phyloP scores from a whole-genome alignment of 2,888 invertebrate species.

The Himalopsyche kuldschensis region DNA sequence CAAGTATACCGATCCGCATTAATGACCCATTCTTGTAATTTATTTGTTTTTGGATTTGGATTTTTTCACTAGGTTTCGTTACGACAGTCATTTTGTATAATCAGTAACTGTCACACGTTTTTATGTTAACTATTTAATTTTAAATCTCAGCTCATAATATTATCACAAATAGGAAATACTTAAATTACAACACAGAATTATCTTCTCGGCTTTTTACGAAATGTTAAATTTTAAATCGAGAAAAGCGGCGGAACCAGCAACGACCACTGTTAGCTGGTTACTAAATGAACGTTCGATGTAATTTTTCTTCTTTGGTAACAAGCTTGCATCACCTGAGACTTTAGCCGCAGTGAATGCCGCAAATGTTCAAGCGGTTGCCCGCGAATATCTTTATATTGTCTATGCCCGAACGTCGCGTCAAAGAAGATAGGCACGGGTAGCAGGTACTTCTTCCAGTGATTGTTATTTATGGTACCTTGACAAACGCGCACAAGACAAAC shows the following conservation, averaged over 20 bases:
- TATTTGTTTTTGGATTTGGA: not conserved
- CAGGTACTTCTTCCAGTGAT: no score
- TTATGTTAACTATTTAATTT: not conserved
- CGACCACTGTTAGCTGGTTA: not conserved
- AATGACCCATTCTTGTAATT: not conserved
- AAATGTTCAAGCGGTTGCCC: no score
- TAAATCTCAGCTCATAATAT: not conserved
- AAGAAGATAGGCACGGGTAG: no score
- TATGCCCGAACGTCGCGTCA: no score
- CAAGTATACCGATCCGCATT: conserved; percentile 61
- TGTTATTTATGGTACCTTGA: no score
- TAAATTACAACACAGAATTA: not conserved
- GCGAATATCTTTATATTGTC: no score
- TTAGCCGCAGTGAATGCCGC: no score
- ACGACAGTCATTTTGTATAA: not conserved
- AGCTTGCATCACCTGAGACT: not conserved
- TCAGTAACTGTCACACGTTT: not conserved
- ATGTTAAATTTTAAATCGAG: not conserved
- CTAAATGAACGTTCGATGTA: not conserved
- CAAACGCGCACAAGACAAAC: no score
- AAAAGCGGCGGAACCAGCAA: not conserved
- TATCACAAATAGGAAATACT: not conserved
- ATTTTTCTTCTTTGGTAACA: not conserved
- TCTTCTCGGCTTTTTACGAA: no score
- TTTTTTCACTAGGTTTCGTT: not conserved